Evolutionary conservation across 2,888 invertebrate genomes (phyloP).

Genomic region (Horisme vitalbata): DNA sequence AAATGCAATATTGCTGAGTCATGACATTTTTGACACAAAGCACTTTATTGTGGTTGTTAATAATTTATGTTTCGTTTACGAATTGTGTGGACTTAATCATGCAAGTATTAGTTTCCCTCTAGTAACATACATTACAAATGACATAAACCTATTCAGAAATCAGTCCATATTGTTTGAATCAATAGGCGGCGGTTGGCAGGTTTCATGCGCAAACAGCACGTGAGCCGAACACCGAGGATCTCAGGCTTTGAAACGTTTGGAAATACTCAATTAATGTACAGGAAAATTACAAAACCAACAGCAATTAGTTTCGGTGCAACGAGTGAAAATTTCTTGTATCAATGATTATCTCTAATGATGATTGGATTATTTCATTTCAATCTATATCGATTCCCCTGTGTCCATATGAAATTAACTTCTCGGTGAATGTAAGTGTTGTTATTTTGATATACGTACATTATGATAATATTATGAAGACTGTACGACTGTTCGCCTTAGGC

Average conservation of each 20-base stretch:
- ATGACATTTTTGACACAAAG: conserved; percentile 7
- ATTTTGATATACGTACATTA: too few relatives aligned
- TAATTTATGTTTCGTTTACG: conserved; percentile 2
- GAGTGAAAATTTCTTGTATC: conserved; percentile 5
- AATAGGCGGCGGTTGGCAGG: conserved; percentile 11
- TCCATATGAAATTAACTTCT: too few relatives aligned
- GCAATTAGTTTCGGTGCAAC: not conserved
- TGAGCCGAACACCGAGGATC: conserved; percentile 10
- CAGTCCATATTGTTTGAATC: conserved; percentile 10
- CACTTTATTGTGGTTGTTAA: conserved; percentile 10
- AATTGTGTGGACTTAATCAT: not conserved
- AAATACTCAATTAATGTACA: conserved; percentile 12
- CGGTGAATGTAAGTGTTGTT: too few relatives aligned
- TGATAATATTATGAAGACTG: not conserved
- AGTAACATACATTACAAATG: too few relatives aligned
- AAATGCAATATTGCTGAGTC: conserved; percentile 12
- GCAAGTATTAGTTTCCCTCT: not conserved
- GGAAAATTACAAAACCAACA: conserved; percentile 7
- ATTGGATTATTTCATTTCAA: too few relatives aligned
- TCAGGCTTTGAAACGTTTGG: conserved; percentile 8
- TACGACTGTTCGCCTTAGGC: too few relatives aligned
- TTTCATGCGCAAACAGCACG: conserved; percentile 20
- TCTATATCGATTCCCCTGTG: too few relatives aligned
- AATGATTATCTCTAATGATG: conserved; percentile 6
- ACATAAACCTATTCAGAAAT: not conserved